phyloP scores from a whole-genome alignment of 2,888 invertebrate genomes.

The Nemapogon koenigi region DNA sequence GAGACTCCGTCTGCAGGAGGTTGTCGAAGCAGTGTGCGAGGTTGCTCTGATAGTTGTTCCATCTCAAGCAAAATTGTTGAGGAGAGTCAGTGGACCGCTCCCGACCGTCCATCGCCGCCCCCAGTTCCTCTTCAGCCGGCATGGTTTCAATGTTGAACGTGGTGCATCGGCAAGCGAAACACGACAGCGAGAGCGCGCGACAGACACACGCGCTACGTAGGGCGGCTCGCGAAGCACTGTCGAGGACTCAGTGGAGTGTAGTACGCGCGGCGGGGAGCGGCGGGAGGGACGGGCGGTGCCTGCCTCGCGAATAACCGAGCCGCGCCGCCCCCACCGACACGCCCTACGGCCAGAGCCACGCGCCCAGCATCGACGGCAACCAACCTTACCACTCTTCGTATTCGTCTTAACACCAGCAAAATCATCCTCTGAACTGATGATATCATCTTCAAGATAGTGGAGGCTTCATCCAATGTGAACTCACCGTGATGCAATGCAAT shows the following conservation, averaged over 20 bases:
- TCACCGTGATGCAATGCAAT: too few relatives aligned
- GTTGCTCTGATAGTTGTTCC: conserved; percentile 94
- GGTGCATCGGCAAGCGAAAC: conserved; percentile 29
- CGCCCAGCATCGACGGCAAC: conserved; percentile 16
- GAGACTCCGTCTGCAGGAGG: conserved; percentile 85
- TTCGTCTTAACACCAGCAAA: too few relatives aligned
- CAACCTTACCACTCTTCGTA: conserved; percentile 19
- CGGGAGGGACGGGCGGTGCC: conserved; percentile 29
- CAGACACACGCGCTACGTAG: conserved; percentile 25
- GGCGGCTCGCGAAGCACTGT: conserved; percentile 50
- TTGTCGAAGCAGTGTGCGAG: conserved; percentile 89
- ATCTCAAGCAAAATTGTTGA: conserved; percentile 90
- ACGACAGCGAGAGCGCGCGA: conserved; percentile 10
- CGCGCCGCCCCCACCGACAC: conserved; percentile 28
- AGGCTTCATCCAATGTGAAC: too few relatives aligned
- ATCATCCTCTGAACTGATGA: too few relatives aligned
- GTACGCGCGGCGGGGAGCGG: conserved; percentile 26
- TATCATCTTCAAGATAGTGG: too few relatives aligned
- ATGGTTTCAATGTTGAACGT: conserved; percentile 38
- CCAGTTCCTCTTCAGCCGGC: conserved; percentile 58
- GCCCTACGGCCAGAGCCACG: conserved; percentile 22
- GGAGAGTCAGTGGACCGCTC: conserved; percentile 64
- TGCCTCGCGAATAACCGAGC: conserved; percentile 27
- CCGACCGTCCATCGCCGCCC: conserved; percentile 47
- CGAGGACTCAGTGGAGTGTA: conserved; percentile 22